Base-by-base conservation (phyloP, 1,140 invertebrate genomes). In the Eriocheir sinensis region DNA sequence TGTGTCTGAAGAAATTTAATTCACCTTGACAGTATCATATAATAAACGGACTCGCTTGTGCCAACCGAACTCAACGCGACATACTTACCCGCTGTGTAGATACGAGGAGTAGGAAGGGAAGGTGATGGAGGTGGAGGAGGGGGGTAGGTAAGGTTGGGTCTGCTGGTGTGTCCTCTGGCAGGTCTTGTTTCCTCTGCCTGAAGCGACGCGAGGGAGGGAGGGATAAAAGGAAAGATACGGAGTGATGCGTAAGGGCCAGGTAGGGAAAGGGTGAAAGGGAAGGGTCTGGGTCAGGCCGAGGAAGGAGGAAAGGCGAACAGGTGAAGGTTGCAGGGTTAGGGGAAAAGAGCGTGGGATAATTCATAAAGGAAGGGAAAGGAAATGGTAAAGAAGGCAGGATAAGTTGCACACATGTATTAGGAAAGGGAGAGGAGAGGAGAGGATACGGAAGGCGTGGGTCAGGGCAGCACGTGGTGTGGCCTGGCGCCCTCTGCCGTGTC, bases 161-260 rank as follows among this genome's bases (percentile, higher is more conserved):
- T n/a, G n/a, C n/a, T n/a, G n/a, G n/a, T n/a, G n/a, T n/a, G n/a
- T 89, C 44, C 8, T 17, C 32, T 38, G 85, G 41, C 15, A 85
- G 40, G 86, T 6, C n/a, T 0, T 41, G 41, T 40, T 48, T 36
- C 72, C 40, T 79, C 36, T n/a, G 15, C 41, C 60, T n/a, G 40
- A 60, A 30, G 0, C 53, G n/a, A 2, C 60, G 60, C 27, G 89
- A 91, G 48, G 72, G 60, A 91, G n/a, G 79, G 53, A 79, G 30
- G 79, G 89, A 80, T 15, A 91, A 15, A 41, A 72, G 79, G 89
- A 91, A 34, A 53, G 60, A 91, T 21, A 40, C 53, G 40, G 89
- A 89, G 86, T 40, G 79, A 85, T 30, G 91, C 44, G 38, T 6
- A 85, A 53, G 89, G 36, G n/a, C 27, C 41, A 91, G 48, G 15